These are phyloP conservation scores for Dicerorhinus sumatrensis DNA, from an alignment of 2,113 vertebrate genomes.

Conservation along the genomic window DNA sequence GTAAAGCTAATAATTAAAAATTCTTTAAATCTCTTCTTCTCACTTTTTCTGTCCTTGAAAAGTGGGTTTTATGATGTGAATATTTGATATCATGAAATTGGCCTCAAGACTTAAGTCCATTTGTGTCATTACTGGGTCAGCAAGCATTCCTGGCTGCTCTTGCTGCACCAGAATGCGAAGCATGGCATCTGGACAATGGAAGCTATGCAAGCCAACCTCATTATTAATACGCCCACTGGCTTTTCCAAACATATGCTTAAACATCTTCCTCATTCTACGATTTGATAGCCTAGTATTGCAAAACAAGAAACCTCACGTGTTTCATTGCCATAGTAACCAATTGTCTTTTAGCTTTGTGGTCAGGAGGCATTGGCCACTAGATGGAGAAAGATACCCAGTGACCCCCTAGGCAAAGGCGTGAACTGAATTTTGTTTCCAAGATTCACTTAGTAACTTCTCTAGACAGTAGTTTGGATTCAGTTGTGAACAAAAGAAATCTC, in stretches of 20 bases:
- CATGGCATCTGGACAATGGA: constrained; percentile 7
- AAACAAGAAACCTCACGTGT: neutral
- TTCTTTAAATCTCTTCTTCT: neutral
- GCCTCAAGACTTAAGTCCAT: neutral
- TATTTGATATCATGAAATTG: neutral
- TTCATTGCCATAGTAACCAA: neutral
- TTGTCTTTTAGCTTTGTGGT: constrained; percentile 23
- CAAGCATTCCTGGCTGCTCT: neutral
- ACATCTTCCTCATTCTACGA: constrained; percentile 53
- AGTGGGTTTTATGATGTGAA: neutral
- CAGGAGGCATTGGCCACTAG: constrained; percentile 83
- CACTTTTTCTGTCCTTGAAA: neutral
- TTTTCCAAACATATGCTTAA: constrained; percentile 51
- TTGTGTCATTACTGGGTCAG: neutral
- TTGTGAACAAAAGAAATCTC: constrained; percentile 57
- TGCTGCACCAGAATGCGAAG: constrained; percentile 39
- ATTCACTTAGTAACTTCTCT: constrained; percentile 32
- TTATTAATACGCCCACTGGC: constrained; percentile 32
- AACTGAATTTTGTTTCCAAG: neutral
- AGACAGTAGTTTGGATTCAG: constrained; percentile 58
- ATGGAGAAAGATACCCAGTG: constrained; percentile 82
- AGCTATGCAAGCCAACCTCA: constrained; percentile 32
- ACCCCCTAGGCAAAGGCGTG: constrained; percentile 30
- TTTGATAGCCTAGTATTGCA: neutral
- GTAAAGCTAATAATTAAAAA: neutral